Conservation (phyloP, 2,113 vertebrate species). For the Pristiophorus japonicus region DNA sequence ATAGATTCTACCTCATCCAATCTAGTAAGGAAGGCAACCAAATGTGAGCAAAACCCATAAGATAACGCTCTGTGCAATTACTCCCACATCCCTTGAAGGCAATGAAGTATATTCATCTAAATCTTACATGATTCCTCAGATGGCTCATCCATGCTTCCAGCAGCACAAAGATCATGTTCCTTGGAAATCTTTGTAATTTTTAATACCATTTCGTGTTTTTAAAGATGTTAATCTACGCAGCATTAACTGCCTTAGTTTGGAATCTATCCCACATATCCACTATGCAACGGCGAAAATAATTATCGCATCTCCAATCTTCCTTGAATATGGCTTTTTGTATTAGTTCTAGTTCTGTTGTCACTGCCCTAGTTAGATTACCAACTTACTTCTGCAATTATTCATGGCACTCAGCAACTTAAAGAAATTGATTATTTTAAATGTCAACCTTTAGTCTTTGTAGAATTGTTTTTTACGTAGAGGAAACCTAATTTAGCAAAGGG, state of each 20-base stretch:
- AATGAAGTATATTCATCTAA: not conserved
- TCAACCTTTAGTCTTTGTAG: too few relatives aligned
- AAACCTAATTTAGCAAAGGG: too few relatives aligned
- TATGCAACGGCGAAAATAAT: not conserved
- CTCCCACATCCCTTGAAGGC: not conserved
- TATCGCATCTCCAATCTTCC: not conserved
- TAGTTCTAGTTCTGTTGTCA: not conserved
- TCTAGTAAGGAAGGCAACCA: not conserved
- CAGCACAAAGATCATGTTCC: not conserved
- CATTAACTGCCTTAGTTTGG: too few relatives aligned
- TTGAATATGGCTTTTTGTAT: not conserved
- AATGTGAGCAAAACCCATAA: not conserved
- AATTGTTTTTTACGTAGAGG: too few relatives aligned
- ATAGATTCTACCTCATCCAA: not conserved
- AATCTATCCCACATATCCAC: too few relatives aligned
- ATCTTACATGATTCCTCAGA: not conserved
- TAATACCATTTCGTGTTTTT: not conserved
- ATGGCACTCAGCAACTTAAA: not conserved
- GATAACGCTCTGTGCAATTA: not conserved
- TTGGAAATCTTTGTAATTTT: not conserved
- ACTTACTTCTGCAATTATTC: not conserved
- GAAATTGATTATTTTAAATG: not conserved
- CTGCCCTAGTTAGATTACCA: not conserved
- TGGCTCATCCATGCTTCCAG: not conserved
- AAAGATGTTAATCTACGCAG: not conserved